Base-by-base conservation (phyloP, 1,140 invertebrate genomes). In the Drosophila orena region DNA sequence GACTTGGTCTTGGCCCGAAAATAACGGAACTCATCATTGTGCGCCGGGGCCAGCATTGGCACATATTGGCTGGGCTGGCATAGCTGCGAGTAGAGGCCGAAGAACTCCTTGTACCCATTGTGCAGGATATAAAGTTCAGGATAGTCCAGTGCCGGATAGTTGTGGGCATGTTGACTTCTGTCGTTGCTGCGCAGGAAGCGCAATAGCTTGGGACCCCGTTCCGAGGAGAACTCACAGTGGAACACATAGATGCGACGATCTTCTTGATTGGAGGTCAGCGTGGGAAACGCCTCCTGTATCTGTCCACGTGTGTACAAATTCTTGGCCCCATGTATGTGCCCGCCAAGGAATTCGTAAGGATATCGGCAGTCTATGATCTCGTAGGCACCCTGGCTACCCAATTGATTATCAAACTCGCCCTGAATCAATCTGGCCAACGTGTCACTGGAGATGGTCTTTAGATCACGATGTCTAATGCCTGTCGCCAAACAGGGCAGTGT, bases 211-310 rank as follows among this genome's bases (percentile, higher is more conserved):
- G 99, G 99, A 14, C 97, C 99, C 40, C 99, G 94, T 93, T 99
- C 97, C 61, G 97, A 96, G 0, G 98, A 99, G 93, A 99, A 99
- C 93, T 99, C 99, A 92, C 99, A 99, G 92, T 99, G 99, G 90
- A 99, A 99, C 4, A 99, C 96, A 8, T 99, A 92, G 49, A 99
- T 96, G 24, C 94, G 93, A 6, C 96, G 92, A 54, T 95, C n/a
- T 11, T 52, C 44, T 10, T 69, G 35, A 57, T 17, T 62, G 37
- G 35, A 91, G 95, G 81, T 8, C 8, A 49, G 15, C 17, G 3
- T n/a, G 40, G 86, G 77, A 22, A 97, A 94, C 22, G 94, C 93
- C 57, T 94, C 91, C 37, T 94, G 84, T n/a, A 97, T 93, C 55
- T 95, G 94, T 0, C 96, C 95, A 68, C 95, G 95, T 0, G 95